Evolutionary conservation across 2,888 invertebrate genomes (phyloP).

Genomic region (Coelopa pilipes): DNA sequence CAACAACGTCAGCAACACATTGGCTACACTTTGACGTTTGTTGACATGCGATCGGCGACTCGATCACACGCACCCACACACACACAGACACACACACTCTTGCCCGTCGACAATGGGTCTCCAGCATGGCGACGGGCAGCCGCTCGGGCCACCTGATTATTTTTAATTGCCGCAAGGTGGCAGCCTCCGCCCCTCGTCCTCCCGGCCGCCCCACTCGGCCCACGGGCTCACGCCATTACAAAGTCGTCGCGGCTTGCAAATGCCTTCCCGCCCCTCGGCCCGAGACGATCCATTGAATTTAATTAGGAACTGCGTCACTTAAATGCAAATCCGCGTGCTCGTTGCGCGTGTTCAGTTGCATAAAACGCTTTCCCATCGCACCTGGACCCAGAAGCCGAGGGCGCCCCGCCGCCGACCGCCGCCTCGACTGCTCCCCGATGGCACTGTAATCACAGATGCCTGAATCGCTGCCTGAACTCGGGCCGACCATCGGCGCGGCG

Average conservation of each 20-base stretch:
- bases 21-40: constrained; percentile 39
- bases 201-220: not conserved
- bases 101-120: not conserved
- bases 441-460: constrained; percentile 27
- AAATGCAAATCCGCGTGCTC: constrained; percentile 43
- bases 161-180: constrained; percentile 6
- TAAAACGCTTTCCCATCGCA: constrained; percentile 39
- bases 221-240: no score
- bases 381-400: not conserved
- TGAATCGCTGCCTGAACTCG: not conserved
- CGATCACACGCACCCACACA: constrained; percentile 16
- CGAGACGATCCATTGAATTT: constrained; percentile 41
- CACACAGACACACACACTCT: not conserved
- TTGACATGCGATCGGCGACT: constrained; percentile 37
- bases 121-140: constrained; percentile 9
- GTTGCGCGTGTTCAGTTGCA: constrained; percentile 30
- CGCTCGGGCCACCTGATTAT: not conserved
- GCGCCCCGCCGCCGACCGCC: constrained; percentile 7
- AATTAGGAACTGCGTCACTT: constrained; percentile 51
- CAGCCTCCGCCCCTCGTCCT: not conserved
- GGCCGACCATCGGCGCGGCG: not conserved
- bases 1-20: constrained; percentile 36
- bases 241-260: no score
- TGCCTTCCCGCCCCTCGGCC: no score
- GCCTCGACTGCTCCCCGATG: constrained; percentile 24